Evolutionary conservation across 2,888 invertebrate genomes (phyloP), one percentile per base, ranked within the genome.

Genomic region (Phragmatobia fuliginosa): DNA sequence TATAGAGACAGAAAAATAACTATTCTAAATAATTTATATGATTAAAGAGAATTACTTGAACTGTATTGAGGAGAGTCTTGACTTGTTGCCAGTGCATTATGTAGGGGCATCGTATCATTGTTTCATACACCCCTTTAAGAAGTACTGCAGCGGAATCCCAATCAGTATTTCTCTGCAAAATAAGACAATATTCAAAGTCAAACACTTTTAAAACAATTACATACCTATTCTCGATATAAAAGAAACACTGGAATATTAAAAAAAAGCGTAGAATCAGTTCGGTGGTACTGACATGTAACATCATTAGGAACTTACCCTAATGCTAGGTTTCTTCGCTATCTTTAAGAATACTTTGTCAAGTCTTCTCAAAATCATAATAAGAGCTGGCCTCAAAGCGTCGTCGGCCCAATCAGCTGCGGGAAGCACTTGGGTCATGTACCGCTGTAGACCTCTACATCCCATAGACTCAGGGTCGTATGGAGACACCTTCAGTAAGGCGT

Each of bases 391-490:
- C 90, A 99, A 96, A 0, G 98, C 97, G 87, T 99, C 99, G 83
- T 98, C 98, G 0, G 98, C 97, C 99, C 99, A 99, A 87, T 99
- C 99, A 0, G 98, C 99, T 0, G 98, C 97, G 0, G 99, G 99
- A 67, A 99, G 94, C 67, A 99, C 97, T 80, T 97, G 97, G 71
- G 97, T 98, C 98, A 98, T 98, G 86, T 98, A 99, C 77, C 97
- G 96, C 85, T 99, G 98, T 0, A 99, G 94, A 0, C 99, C 99
- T 45, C 98, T 96, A 83, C 99, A 99, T 0, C 97, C 98, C 98
- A 99, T 99, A 0, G 99, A 99, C 81, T 98, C 97, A 0, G 99
- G 98, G 94, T 99, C 99, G 91, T 99, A 99, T 0, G 99, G 99
- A 0, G 99, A 99, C 31, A 99, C 98, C 94, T 99, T 99, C 28